phyloP scores from a whole-genome alignment of 2,797 vertebrate species.

The Macroramphosus scolopax region DNA sequence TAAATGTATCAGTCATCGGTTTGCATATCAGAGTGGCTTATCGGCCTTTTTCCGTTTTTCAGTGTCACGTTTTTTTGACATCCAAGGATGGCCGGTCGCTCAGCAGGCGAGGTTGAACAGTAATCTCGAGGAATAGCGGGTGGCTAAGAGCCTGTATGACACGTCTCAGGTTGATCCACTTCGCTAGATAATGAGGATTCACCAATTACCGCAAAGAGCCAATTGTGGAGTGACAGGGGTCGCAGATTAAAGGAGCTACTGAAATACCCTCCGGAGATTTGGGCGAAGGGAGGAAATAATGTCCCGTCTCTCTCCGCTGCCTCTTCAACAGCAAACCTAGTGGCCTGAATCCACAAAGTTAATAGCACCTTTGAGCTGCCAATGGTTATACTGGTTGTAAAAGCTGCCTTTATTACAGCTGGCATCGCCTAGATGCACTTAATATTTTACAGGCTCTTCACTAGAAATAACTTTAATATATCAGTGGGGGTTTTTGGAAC shows the following conservation, averaged over 20 bases:
- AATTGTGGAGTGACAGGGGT: not conserved
- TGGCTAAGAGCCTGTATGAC: conserved; percentile 1
- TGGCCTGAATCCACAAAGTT: not conserved
- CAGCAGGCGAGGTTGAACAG: not conserved
- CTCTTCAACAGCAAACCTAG: not conserved
- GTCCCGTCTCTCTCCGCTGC: not conserved
- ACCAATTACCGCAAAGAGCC: conserved; percentile 2
- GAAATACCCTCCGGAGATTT: not conserved
- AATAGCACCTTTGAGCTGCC: not conserved
- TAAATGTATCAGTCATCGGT: too few relatives aligned
- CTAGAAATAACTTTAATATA: not conserved
- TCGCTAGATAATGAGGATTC: not conserved
- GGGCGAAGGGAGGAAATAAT: not conserved
- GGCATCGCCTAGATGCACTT: not conserved
- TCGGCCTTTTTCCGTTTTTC: not conserved
- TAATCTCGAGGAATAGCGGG: not conserved
- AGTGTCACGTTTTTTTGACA: not conserved
- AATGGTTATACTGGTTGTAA: too few relatives aligned
- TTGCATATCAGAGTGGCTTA: too few relatives aligned
- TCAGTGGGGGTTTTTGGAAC: not conserved
- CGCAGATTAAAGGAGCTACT: not conserved
- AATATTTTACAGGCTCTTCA: not conserved
- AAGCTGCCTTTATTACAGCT: not conserved
- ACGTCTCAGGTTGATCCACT: conserved; percentile 2
- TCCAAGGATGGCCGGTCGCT: not conserved